Percentiles rank a stretch among this genome's conserved stretches.
Evolutionary conservation across 2,888 invertebrate genomes (phyloP).

Genomic region (Spilarctia lutea): DNA sequence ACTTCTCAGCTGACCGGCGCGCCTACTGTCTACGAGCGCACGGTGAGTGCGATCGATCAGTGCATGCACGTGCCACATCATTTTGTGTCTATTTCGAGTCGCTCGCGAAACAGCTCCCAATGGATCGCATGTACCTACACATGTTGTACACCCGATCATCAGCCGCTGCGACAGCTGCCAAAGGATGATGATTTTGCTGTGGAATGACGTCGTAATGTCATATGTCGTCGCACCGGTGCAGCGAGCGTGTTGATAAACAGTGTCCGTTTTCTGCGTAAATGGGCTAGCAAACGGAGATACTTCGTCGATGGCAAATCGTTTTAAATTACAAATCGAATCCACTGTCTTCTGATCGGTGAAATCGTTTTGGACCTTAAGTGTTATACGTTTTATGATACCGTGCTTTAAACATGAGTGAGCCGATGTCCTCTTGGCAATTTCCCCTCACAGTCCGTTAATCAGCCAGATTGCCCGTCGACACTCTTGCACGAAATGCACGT

Average conservation of each 20-base stretch:
- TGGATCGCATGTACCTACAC: constrained; percentile 61
- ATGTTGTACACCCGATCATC: constrained; percentile 60
- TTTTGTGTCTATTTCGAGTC: constrained; percentile 81
- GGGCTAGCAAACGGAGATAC: constrained; percentile 56
- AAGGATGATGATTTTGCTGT: constrained; percentile 65
- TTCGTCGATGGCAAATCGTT: constrained; percentile 61
- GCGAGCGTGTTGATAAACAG: constrained; percentile 81
- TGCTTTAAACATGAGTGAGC: constrained; percentile 42
- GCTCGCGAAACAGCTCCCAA: constrained; percentile 75
- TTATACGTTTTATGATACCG: constrained; percentile 27
- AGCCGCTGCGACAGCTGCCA: constrained; percentile 61
- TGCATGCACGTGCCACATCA: constrained; percentile 78
- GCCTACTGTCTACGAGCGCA: constrained; percentile 76
- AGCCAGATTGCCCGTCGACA: constrained; percentile 71
- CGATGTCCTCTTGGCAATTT: constrained; percentile 30
- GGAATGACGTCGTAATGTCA: constrained; percentile 66
- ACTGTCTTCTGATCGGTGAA: constrained; percentile 63
- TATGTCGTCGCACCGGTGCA: constrained; percentile 63
- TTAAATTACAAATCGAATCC: constrained; percentile 66
- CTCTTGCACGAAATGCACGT: constrained; percentile 68
- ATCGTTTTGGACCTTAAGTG: constrained; percentile 59
- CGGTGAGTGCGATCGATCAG: constrained; percentile 84
- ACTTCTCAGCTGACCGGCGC: constrained; percentile 81
- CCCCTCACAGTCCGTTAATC: constrained; percentile 43
- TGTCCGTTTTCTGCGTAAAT: constrained; percentile 75